Conservation (phyloP, 1,140 invertebrate species). For the Proales similis region DNA sequence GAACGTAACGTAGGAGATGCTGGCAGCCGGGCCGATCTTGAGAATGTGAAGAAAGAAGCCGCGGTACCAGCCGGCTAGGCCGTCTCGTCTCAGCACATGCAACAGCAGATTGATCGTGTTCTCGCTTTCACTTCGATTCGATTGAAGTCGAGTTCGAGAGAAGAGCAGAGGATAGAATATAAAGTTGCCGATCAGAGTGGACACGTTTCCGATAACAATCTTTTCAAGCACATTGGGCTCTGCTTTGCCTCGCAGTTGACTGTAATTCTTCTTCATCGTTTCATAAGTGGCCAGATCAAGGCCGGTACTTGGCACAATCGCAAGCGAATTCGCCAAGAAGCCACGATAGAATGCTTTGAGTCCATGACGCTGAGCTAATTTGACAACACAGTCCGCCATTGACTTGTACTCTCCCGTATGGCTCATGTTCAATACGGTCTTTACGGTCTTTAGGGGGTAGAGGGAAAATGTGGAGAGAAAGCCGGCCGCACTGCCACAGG, state of each 20-base stretch:
- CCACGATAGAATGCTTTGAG: constrained; percentile 73
- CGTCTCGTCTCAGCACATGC: constrained; percentile 78
- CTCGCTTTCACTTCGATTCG: constrained; percentile 13
- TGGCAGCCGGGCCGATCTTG: constrained; percentile 76
- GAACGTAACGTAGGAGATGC: constrained; percentile 96
- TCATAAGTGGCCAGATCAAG: constrained; percentile 98
- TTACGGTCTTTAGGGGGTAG: constrained; percentile 56
- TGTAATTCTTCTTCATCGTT: constrained; percentile 44
- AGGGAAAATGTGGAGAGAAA: constrained; percentile 1
- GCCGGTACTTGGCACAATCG: constrained; percentile 96
- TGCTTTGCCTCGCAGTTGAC: constrained; percentile 6
- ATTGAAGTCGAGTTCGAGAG: constrained; percentile 31
- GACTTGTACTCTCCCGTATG: constrained; percentile 84
- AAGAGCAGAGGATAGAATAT: constrained; percentile 28
- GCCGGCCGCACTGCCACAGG: constrained; percentile 13
- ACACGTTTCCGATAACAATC: constrained; percentile 23
- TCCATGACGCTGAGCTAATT: constrained; percentile 80
- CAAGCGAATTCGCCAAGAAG: constrained; percentile 85
- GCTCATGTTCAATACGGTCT: constrained; percentile 85
- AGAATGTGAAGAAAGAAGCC: constrained; percentile 96
- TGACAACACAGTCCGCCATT: constrained; percentile 76
- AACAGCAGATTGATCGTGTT: constrained; percentile 63
- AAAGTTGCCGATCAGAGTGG: constrained; percentile 22
- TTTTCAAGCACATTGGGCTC: constrained; percentile 7
- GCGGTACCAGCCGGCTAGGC: constrained; percentile 79